Evolutionary conservation across 2,113 vertebrate genomes (phyloP).

Genomic region (Boleophthalmus pectinirostris): DNA sequence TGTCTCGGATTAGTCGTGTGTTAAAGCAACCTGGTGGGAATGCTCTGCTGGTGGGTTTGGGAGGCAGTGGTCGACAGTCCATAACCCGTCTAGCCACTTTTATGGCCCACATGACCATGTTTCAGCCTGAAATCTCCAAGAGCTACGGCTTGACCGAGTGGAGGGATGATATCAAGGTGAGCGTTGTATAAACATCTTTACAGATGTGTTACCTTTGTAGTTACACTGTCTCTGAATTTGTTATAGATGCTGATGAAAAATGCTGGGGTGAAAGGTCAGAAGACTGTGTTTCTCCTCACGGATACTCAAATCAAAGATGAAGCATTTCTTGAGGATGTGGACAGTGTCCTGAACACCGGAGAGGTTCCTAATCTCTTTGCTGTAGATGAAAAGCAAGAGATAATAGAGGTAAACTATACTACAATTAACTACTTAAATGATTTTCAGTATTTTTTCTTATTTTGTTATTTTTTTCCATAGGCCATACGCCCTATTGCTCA

Average conservation of each 20-base stretch:
- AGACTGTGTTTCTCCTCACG: constrained; percentile 90
- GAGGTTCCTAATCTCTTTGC: constrained; percentile 95
- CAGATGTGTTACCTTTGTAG: neutral
- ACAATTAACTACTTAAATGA: neutral
- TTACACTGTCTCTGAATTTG: neutral
- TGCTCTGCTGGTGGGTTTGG: constrained; percentile 88
- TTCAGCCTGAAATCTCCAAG: constrained; percentile 96
- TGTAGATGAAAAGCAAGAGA: constrained; percentile 92
- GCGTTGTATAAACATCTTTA: neutral
- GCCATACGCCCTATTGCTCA: constrained; percentile 82
- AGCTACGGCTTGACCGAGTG: constrained; percentile 92
- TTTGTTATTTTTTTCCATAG: constrained; percentile 65
- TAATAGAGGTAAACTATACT: constrained; percentile 85
- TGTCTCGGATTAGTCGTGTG: constrained; percentile 92
- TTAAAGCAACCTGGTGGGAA: constrained; percentile 93
- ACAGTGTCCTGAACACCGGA: constrained; percentile 92
- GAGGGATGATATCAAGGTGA: constrained; percentile 95
- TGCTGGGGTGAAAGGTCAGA: constrained; percentile 88
- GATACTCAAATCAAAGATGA: constrained; percentile 96
- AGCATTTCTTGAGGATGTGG: constrained; percentile 92
- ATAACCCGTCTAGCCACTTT: constrained; percentile 90
- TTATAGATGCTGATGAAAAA: constrained; percentile 83
- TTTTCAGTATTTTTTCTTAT: neutral
- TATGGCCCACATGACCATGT: constrained; percentile 92
- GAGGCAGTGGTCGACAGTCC: constrained; percentile 95